Percentiles rank a stretch among this genome's conserved stretches.
phyloP scores from a whole-genome alignment of 2,797 vertebrate species.

The Valencia hispanica region DNA sequence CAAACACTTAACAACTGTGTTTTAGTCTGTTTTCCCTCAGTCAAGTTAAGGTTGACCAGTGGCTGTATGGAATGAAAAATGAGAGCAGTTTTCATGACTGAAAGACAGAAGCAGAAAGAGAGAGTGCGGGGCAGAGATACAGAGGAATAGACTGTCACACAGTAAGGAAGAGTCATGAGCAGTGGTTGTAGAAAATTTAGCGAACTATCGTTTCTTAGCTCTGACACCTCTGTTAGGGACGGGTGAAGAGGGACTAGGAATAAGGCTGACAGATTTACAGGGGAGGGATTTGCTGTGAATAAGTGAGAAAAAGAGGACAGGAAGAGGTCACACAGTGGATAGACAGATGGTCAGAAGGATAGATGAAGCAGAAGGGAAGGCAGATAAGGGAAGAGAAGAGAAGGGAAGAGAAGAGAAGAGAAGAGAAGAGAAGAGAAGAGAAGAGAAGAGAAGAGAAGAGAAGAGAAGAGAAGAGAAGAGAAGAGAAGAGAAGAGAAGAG shows the following conservation, averaged over 20 bases:
- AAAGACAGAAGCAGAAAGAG: conserved; percentile 13
- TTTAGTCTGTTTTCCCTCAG: not conserved
- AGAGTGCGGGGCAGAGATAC: conserved; percentile 14
- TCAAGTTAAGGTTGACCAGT: conserved; percentile 37
- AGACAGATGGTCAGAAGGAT: conserved; percentile 42
- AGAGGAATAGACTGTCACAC: conserved; percentile 54
- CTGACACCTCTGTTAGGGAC: conserved; percentile 64
- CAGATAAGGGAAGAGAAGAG: conserved; percentile 21
- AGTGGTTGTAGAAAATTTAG: conserved; percentile 40
- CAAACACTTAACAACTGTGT: not conserved
- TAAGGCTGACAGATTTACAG: conserved; percentile 6
- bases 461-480: too few relatives aligned
- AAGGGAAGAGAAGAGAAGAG: too few relatives aligned
- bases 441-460: too few relatives aligned
- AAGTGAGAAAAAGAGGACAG: conserved; percentile 9
- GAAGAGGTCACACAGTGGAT: conserved; percentile 12
- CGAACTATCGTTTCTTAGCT: conserved; percentile 54
- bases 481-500: too few relatives aligned
- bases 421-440: too few relatives aligned
- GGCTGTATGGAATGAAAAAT: conserved; percentile 4
- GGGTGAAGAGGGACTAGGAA: conserved; percentile 54
- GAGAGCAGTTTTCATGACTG: not conserved
- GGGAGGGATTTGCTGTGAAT: conserved; percentile 8
- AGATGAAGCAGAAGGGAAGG: conserved; percentile 22
- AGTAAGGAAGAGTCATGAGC: conserved; percentile 58